Evolutionary conservation across 1,140 invertebrate genomes (phyloP).

Genomic region (Stenopsyche tienmushanensis): DNA sequence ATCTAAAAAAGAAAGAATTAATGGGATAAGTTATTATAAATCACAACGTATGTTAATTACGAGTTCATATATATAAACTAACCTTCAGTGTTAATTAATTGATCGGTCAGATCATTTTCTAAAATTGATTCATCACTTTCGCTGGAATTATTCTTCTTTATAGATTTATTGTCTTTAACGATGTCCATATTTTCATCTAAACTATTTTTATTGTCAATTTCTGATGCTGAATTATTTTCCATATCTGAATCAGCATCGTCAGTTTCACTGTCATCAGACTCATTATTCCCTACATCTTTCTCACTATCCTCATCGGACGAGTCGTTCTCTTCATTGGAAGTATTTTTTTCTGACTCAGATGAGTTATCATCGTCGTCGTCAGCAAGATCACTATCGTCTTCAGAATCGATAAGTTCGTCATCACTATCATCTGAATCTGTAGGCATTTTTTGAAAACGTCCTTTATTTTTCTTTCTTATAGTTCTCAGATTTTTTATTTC

Average conservation of each 20-base stretch:
- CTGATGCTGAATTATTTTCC: constrained; percentile 32
- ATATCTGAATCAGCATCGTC: constrained; percentile 23
- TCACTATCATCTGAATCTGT: constrained; percentile 33
- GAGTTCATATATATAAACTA: no score
- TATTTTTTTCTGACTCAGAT: constrained; percentile 26
- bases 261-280: constrained; percentile 27
- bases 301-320: constrained; percentile 17
- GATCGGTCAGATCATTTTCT: no score
- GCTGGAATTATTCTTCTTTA: no score
- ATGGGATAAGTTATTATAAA: constrained; percentile 6
- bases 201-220: constrained; percentile 3
- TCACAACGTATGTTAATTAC: no score
- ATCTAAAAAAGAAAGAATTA: constrained; percentile 41
- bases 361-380: constrained; percentile 46
- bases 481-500: constrained; percentile 44
- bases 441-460: not conserved
- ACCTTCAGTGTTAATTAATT: no score
- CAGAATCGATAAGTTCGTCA: constrained; percentile 44
- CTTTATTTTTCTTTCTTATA: constrained; percentile 11
- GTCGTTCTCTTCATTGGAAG: constrained; percentile 37
- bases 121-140: no score
- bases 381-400: constrained; percentile 45
- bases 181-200: no score
- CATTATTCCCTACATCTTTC: constrained; percentile 9
- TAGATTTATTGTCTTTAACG: no score